Evolutionary conservation across 2,888 invertebrate genomes (phyloP).

Genomic region (Eucriotettix oculatus): DNA sequence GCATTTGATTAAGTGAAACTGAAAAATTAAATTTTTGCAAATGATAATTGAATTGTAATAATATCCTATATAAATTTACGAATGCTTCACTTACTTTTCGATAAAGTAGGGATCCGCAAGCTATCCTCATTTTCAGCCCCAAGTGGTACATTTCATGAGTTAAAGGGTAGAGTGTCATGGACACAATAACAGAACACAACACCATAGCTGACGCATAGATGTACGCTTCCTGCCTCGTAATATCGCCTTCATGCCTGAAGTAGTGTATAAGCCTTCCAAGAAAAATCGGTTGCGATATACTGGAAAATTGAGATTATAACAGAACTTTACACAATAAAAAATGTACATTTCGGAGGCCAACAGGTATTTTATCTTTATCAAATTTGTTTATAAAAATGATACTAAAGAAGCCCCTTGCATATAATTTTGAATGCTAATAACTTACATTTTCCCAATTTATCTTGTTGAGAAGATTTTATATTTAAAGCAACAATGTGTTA

Average conservation of each 20-base stretch:
- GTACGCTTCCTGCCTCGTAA: not conserved
- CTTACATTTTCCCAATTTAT: no score
- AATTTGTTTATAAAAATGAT: no score
- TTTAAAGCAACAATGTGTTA: no score
- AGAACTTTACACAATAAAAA: not conserved
- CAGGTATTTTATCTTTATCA: no score
- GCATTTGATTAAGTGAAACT: no score
- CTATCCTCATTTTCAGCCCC: slow-evolving; percentile 11
- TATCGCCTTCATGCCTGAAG: not conserved
- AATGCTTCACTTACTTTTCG: slow-evolving; percentile 1
- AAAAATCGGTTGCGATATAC: not conserved
- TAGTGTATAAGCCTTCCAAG: not conserved
- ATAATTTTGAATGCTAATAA: no score
- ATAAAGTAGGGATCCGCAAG: slow-evolving; percentile 9
- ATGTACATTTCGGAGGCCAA: no score
- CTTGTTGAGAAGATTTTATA: no score
- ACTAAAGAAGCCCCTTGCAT: no score
- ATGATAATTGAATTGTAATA: no score
- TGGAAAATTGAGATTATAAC: not conserved
- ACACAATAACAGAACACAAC: not conserved
- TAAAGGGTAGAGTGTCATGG: not conserved
- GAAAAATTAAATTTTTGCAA: no score
- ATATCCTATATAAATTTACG: no score
- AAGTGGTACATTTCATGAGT: not conserved
- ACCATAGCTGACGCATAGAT: not conserved